phyloP scores from a whole-genome alignment of 2,113 vertebrate species.

The Cryptomyrus ogoouensis region DNA sequence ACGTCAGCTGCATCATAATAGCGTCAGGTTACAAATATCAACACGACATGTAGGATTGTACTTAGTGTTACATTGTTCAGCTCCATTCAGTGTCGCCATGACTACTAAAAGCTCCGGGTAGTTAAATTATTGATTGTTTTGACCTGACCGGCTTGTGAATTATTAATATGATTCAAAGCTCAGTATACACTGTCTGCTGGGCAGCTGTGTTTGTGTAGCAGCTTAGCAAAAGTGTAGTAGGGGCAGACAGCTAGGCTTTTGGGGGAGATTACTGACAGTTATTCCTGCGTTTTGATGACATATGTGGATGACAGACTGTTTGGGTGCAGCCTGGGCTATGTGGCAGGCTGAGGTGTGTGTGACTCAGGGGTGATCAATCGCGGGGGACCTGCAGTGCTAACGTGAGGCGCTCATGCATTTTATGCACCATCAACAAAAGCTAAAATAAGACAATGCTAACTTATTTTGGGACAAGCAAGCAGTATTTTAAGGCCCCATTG shows the following conservation, averaged over 20 bases:
- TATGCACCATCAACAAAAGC: background rate
- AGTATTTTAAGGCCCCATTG: background rate
- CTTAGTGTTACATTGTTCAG: background rate
- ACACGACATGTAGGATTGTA: background rate
- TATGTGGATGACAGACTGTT: background rate
- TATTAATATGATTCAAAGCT: conserved; percentile 54
- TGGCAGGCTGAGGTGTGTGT: background rate
- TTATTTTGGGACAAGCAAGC: background rate
- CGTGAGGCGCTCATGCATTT: background rate
- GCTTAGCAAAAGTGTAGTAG: background rate
- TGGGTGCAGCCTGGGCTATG: background rate
- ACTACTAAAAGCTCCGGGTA: conserved; percentile 41
- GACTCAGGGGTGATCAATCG: background rate
- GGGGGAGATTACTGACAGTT: background rate
- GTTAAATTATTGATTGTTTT: conserved; percentile 66
- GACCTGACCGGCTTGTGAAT: conserved; percentile 52
- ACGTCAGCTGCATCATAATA: background rate
- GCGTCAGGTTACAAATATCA: background rate
- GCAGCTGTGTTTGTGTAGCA: background rate
- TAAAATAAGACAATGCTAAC: background rate
- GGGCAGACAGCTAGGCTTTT: background rate
- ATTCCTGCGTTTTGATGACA: background rate
- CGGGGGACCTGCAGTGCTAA: background rate
- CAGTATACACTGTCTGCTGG: conserved; percentile 1
- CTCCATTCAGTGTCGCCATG: conserved; percentile 39